These are phyloP conservation scores for Calephelis virginiensis DNA, from an alignment of 1,140 invertebrate genomes.

Conservation along the genomic window DNA sequence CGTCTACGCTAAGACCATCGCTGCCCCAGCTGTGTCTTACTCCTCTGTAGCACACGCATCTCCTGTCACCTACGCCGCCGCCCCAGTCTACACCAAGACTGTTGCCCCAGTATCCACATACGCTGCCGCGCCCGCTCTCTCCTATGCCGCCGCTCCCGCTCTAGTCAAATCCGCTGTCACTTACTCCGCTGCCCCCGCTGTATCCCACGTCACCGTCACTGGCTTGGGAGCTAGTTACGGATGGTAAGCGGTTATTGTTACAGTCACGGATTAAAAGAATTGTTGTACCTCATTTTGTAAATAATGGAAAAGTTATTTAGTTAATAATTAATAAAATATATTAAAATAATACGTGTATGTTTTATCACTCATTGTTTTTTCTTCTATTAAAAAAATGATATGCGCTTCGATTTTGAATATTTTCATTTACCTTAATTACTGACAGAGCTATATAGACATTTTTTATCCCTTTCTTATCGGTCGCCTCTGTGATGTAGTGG, in stretches of 20 bases:
- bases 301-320: not conserved
- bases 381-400: no score
- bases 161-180: slow-evolving; percentile 37
- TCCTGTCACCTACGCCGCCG: slow-evolving; percentile 23
- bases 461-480: no score
- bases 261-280: not conserved
- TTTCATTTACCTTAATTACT: no score
- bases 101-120: slow-evolving; percentile 36
- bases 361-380: no score
- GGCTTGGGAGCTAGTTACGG: slow-evolving; percentile 47
- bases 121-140: slow-evolving; percentile 26
- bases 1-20: slow-evolving; percentile 22
- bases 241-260: slow-evolving; percentile 35
- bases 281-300: not conserved
- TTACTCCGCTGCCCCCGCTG: slow-evolving; percentile 49
- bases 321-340: not conserved
- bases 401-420: no score
- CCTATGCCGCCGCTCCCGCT: slow-evolving; percentile 41
- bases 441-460: no score
- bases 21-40: slow-evolving; percentile 40
- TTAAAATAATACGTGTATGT: no score
- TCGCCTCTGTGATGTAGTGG: no score
- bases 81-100: slow-evolving; percentile 26
- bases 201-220: slow-evolving; percentile 51
- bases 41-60: slow-evolving; percentile 30